These are phyloP conservation scores for Calephelis nemesis DNA, from an alignment of 1,140 invertebrate species.

Conservation along the genomic window DNA sequence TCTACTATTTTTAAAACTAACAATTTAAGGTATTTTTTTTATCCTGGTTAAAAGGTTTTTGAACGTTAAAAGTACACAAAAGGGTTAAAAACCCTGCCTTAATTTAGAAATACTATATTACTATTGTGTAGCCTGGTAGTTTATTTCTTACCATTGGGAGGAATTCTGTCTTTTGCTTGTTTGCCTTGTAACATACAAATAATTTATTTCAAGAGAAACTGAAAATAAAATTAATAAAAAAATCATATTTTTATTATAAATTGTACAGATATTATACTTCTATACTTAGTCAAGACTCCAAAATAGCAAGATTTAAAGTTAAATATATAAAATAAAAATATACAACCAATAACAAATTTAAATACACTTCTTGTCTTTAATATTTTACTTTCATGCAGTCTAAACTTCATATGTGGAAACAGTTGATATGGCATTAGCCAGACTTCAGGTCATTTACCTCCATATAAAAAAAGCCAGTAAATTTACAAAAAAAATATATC, in stretches of 20 bases:
- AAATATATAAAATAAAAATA: conserved; percentile 15
- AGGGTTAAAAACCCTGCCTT: no score
- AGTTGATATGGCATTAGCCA: neutral
- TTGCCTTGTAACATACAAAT: neutral
- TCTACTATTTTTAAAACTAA: no score
- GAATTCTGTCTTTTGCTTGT: no score
- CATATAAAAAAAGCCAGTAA: neutral
- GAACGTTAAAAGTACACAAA: no score
- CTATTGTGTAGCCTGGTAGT: no score
- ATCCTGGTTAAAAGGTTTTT: no score
- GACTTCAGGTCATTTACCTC: neutral
- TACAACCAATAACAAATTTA: conserved; percentile 16
- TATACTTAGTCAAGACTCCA: conserved; percentile 16
- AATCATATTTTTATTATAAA: conserved; percentile 12
- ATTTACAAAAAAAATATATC: no score
- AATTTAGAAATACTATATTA: no score
- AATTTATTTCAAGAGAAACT: no score
- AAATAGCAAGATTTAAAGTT: conserved; percentile 1
- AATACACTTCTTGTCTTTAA: neutral
- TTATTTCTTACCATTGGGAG: no score
- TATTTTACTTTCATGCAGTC: neutral
- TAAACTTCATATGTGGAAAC: neutral
- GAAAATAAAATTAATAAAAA: conserved; percentile 5
- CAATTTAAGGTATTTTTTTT: no score
- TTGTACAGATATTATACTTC: conserved; percentile 16